Evolutionary conservation across 2,797 vertebrate species (phyloP).

Genomic region (Cyprinella venusta): DNA sequence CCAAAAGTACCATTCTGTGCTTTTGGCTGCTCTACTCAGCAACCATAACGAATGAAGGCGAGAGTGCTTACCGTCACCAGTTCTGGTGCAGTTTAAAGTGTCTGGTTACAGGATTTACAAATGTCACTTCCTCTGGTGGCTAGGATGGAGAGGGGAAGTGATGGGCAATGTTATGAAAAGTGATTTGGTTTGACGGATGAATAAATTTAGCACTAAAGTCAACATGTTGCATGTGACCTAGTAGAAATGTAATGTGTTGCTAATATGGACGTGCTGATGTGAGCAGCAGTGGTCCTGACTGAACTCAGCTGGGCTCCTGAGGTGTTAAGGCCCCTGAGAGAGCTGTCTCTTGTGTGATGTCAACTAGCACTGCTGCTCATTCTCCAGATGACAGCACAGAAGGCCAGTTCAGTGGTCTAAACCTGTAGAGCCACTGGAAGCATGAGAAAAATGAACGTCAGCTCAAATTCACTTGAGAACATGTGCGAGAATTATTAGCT

Average conservation of each 20-base stretch:
- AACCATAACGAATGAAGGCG: constrained; percentile 47
- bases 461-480: neutral
- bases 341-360: constrained; percentile 51
- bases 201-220: neutral
- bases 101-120: constrained; percentile 26
- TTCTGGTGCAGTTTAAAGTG: constrained; percentile 32
- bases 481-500: neutral
- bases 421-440: constrained; percentile 6
- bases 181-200: constrained; percentile 4
- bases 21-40: constrained; percentile 50
- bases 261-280: constrained; percentile 9
- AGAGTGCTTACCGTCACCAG: constrained; percentile 6
- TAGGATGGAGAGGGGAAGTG: neutral
- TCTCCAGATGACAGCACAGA: constrained; percentile 45
- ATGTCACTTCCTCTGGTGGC: constrained; percentile 1
- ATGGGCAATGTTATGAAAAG: constrained; percentile 20
- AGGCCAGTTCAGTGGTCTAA: constrained; percentile 41
- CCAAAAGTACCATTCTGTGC: constrained; percentile 56
- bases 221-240: neutral
- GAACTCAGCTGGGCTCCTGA: constrained; percentile 47
- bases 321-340: constrained; percentile 47
- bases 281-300: constrained; percentile 36
- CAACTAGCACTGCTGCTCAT: constrained; percentile 42
- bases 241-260: constrained; percentile 25
- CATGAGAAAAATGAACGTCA: neutral